Evolutionary conservation across 2,797 vertebrate genomes (phyloP).

Genomic region (Meriones psammophilus): DNA sequence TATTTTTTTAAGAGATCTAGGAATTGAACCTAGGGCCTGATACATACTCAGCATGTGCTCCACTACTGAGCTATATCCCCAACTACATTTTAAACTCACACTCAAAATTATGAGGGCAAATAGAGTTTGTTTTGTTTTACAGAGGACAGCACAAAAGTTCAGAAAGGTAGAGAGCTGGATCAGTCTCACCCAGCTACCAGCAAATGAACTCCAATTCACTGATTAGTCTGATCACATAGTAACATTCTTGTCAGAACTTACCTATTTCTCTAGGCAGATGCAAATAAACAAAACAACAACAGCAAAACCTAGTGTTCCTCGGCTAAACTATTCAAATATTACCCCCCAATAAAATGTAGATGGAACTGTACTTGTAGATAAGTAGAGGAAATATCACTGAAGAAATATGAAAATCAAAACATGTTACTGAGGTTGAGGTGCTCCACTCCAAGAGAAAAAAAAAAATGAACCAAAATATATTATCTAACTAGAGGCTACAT

Average conservation of each 20-base stretch:
- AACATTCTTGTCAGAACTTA: neutral
- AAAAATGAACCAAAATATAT: conserved; percentile 51
- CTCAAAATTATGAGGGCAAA: neutral
- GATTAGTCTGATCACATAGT: neutral
- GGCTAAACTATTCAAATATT: neutral
- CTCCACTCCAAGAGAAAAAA: neutral
- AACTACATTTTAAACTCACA: neutral
- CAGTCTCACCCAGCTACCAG: neutral
- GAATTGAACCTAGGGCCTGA: neutral
- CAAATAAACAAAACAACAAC: neutral
- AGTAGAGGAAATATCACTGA: conserved; percentile 27
- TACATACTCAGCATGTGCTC: neutral
- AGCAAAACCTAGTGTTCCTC: neutral
- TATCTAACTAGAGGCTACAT: neutral
- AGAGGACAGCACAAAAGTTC: neutral
- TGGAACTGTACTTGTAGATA: conserved; percentile 2
- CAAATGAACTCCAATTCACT: neutral
- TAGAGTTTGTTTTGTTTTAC: conserved; percentile 42
- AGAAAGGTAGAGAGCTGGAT: neutral
- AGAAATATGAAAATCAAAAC: conserved; percentile 26
- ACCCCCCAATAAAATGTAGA: neutral
- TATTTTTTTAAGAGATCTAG: neutral
- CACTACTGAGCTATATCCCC: neutral
- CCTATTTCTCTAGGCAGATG: neutral
- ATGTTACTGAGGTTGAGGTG: neutral